Conservation (phyloP, 2,888 invertebrate genomes). For the Agapetus fuscipes region DNA sequence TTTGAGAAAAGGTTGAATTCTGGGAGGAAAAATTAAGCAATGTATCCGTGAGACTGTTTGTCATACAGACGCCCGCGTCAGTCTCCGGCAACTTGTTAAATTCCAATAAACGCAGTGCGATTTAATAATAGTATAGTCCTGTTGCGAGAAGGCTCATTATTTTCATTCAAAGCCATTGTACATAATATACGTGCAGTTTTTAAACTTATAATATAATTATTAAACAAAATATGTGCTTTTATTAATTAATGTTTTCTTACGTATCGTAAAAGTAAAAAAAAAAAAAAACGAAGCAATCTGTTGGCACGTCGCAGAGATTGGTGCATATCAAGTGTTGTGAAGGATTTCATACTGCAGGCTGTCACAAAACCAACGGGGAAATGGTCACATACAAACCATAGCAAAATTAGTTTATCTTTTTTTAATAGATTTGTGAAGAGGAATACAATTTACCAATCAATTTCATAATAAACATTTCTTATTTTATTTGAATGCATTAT, state of each 20-base stretch:
- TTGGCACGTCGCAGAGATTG: conserved; percentile 14
- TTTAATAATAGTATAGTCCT: conserved; percentile 7
- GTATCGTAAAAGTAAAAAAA: background rate
- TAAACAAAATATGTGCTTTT: conserved; percentile 6
- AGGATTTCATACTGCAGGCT: no score
- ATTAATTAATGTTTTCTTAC: conserved; percentile 8
- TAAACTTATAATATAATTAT: background rate
- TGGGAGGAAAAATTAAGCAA: no score
- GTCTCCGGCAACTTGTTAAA: conserved; percentile 11
- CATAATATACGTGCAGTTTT: conserved; percentile 5
- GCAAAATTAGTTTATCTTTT: no score
- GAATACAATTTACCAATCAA: no score
- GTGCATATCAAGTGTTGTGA: conserved; percentile 21
- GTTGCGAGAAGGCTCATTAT: conserved; percentile 4
- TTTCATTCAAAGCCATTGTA: conserved; percentile 7
- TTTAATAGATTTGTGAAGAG: no score
- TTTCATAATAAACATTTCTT: no score
- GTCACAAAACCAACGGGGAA: no score
- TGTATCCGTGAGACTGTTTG: no score
- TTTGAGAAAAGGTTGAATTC: no score
- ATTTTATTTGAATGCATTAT: no score
- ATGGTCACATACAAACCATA: no score
- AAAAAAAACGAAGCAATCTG: conserved; percentile 10
- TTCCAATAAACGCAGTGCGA: conserved; percentile 11
- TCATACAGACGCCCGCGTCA: conserved; percentile 3